A percentile compares a stretch with the other conserved stretches of the same genome.
phyloP scores from a whole-genome alignment of 92 coral and sea anemone species.

The Phymanthus crucifer region DNA sequence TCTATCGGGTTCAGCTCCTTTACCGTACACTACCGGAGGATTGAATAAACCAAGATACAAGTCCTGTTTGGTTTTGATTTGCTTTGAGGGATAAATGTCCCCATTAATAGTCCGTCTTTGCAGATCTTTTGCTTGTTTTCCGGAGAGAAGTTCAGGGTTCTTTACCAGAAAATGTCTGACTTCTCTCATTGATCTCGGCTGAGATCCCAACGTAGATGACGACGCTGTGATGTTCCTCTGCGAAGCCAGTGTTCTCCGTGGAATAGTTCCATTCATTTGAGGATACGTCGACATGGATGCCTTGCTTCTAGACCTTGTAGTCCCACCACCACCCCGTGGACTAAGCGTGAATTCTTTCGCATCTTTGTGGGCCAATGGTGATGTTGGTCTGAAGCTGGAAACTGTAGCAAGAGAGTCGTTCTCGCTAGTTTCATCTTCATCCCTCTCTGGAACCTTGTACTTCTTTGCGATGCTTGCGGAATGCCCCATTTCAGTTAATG shows the following conservation, averaged over 20 bases:
- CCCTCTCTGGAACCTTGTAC: conserved; percentile 27
- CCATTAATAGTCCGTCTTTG: conserved; percentile 36
- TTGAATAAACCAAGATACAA: conserved; percentile 84
- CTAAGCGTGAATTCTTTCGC: conserved; percentile 55
- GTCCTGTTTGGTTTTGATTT: conserved; percentile 88
- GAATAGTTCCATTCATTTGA: conserved; percentile 26
- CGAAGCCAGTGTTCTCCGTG: conserved; percentile 18
- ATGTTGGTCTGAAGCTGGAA: conserved; percentile 73
- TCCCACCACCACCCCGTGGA: neutral
- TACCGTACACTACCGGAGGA: conserved; percentile 70
- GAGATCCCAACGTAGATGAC: conserved; percentile 20
- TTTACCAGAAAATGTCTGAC: conserved; percentile 64
- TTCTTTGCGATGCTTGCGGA: conserved; percentile 78
- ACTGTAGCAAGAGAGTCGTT: conserved; percentile 68
- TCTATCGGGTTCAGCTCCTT: conserved; percentile 65
- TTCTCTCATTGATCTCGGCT: conserved; percentile 69
- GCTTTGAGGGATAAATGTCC: conserved; percentile 61
- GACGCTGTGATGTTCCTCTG: conserved; percentile 10
- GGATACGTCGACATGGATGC: conserved; percentile 21
- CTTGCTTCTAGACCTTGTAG: conserved; percentile 22
- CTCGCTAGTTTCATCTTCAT: conserved; percentile 6
- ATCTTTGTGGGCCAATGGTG: conserved; percentile 75
- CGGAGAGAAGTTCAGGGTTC: conserved; percentile 64
- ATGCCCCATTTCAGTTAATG: conserved; percentile 55
- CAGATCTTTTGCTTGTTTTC: conserved; percentile 52